Evolutionary conservation across 2,113 vertebrate genomes (phyloP).

Genomic region (Lamprologus callipterus): DNA sequence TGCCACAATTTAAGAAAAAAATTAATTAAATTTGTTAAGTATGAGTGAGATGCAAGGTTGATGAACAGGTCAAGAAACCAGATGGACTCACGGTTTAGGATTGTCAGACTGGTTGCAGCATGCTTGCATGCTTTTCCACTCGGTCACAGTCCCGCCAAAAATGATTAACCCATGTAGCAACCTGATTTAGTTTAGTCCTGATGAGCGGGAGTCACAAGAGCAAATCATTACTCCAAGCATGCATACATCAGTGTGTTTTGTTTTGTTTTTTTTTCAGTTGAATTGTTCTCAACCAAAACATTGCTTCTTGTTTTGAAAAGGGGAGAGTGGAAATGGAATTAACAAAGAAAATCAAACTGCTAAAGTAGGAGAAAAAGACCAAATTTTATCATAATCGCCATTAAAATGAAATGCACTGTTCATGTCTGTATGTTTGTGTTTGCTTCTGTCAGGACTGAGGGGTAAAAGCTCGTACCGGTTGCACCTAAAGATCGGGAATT

Average conservation of each 20-base stretch:
- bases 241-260: constrained; percentile 16
- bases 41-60: not conserved
- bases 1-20: not conserved
- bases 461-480: not conserved
- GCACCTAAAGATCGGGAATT: not conserved
- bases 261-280: not conserved
- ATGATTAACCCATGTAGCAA: not conserved
- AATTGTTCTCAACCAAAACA: constrained; percentile 7
- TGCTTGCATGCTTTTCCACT: constrained; percentile 17
- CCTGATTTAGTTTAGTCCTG: not conserved
- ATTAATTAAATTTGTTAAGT: not conserved
- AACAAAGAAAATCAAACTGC: not conserved
- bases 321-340: not conserved
- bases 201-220: not conserved
- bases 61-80: not conserved
- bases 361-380: not conserved
- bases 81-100: not conserved
- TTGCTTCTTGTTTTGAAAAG: constrained; percentile 13
- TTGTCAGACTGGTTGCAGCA: not conserved
- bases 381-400: not conserved
- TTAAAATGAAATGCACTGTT: not conserved
- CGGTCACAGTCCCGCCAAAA: not conserved
- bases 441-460: not conserved
- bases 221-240: constrained; percentile 53
- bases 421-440: not conserved